Conservation (phyloP, 2,797 vertebrate genomes). For the Ceryle rudis region DNA sequence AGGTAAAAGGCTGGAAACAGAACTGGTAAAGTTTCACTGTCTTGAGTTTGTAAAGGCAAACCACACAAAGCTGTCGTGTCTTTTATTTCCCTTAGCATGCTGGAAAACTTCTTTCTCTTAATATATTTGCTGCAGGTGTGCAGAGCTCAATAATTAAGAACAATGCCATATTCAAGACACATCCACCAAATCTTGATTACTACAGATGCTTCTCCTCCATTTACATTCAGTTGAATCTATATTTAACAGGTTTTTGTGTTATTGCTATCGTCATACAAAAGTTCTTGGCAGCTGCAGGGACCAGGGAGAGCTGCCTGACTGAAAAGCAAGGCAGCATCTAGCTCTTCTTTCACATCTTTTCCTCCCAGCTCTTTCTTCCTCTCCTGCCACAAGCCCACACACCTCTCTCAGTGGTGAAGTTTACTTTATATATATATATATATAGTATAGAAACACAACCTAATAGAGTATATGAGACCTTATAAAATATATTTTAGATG, state of each 20-base stretch:
- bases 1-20: not conserved
- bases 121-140: not conserved
- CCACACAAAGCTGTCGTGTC: not conserved
- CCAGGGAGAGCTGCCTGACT: not conserved
- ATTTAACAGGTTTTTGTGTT: constrained; percentile 22
- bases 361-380: not conserved
- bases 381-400: not conserved
- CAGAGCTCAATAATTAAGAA: not conserved
- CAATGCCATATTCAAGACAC: not conserved
- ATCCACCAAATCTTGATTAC: not conserved
- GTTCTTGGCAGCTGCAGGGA: not conserved
- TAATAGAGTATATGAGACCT: not conserved
- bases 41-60: not conserved
- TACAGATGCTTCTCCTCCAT: not conserved
- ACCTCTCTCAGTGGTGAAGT: not conserved
- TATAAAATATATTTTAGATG: not conserved
- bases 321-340: not conserved
- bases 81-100: not conserved
- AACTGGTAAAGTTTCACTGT: not conserved
- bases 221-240: not conserved
- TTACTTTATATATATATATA: not conserved
- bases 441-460: not conserved
- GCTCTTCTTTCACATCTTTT: not conserved
- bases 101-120: not conserved
- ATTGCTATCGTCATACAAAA: not conserved